phyloP scores from a whole-genome alignment of 1,140 invertebrate genomes.

The Drosophila baimaii region DNA sequence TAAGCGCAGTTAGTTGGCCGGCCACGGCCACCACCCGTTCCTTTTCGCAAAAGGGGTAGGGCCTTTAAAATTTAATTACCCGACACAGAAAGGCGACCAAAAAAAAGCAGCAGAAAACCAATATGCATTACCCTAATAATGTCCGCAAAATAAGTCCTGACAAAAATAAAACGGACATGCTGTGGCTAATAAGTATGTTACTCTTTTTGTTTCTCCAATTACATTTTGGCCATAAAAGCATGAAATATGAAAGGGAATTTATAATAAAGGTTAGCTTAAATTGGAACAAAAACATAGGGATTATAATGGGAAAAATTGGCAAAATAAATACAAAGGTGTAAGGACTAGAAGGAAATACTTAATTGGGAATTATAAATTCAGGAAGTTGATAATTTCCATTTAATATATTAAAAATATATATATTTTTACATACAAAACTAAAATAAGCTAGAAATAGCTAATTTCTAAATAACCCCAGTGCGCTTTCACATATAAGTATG shows the following conservation, averaged over 20 bases:
- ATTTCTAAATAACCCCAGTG: neutral
- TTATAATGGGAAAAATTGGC: neutral
- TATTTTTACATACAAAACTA: neutral
- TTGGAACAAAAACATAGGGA: no score
- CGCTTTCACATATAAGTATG: slow-evolving; percentile 1
- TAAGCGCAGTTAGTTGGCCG: slow-evolving; percentile 49
- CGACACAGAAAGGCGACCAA: neutral
- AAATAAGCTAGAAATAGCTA: neutral
- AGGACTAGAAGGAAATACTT: neutral
- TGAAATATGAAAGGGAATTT: neutral
- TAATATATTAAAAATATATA: neutral
- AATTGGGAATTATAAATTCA: neutral
- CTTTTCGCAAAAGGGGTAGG: slow-evolving; percentile 26
- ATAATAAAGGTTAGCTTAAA: neutral
- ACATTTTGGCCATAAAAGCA: slow-evolving; percentile 1
- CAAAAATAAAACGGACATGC: neutral
- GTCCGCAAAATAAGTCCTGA: slow-evolving; percentile 6
- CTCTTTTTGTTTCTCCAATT: neutral
- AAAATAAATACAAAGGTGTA: neutral
- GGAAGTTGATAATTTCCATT: neutral
- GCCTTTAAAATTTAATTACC: slow-evolving; percentile 81
- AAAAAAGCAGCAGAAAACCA: slow-evolving; percentile 22
- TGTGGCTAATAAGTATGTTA: neutral
- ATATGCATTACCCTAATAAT: slow-evolving; percentile 29
- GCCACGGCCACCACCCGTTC: neutral